A percentile compares a stretch with the other conserved stretches of the same genome.
Conservation (phyloP, 2,888 invertebrate genomes). For the Volucella inflata region DNA sequence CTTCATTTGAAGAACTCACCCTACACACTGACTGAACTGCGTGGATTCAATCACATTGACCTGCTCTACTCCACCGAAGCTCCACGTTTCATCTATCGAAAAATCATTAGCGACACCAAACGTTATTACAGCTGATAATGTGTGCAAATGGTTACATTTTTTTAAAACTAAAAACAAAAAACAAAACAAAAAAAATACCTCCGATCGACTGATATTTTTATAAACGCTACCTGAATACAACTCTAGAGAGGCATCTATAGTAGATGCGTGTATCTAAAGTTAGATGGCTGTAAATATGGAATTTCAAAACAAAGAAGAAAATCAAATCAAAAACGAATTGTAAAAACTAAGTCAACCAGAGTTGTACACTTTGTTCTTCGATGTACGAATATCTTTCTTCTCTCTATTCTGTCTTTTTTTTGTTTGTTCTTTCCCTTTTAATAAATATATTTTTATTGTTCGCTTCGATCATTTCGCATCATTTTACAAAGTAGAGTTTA, state of each 20-base stretch:
- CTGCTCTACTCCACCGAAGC: conserved; percentile 80
- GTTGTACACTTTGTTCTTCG: not conserved
- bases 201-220: conserved; percentile 63
- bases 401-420: not conserved
- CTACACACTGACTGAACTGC: conserved; percentile 79
- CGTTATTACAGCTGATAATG: conserved; percentile 70
- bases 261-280: conserved; percentile 43
- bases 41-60: conserved; percentile 82
- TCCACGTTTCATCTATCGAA: conserved; percentile 78
- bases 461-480: conserved; percentile 58
- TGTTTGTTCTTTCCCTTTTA: conserved; percentile 60
- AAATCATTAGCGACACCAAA: conserved; percentile 78
- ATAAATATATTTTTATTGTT: conserved; percentile 74
- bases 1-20: conserved; percentile 78
- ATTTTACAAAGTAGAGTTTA: conserved; percentile 68
- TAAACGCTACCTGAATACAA: conserved; percentile 65
- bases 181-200: conserved; percentile 20
- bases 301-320: conserved; percentile 2
- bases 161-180: not conserved
- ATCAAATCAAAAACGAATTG: not conserved
- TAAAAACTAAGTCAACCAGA: conserved; percentile 50
- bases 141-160: not conserved
- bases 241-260: too few species aligned
- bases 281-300: conserved; percentile 52
- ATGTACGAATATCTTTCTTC: conserved; percentile 2